phyloP scores from a whole-genome alignment of 2,888 invertebrate species.

The Nephrotoma guestfalica region DNA sequence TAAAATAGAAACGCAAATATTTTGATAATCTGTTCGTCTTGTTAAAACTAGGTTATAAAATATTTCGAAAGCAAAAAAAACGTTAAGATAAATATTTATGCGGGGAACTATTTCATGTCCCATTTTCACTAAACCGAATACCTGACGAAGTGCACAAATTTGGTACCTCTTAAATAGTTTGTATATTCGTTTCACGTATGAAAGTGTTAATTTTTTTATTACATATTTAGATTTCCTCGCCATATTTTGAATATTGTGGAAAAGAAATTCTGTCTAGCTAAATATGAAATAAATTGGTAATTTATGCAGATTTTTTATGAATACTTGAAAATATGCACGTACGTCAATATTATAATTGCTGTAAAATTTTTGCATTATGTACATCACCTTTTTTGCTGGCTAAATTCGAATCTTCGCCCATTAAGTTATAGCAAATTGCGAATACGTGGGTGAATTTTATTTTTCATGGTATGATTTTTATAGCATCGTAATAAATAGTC shows the following conservation, averaged over 20 bases:
- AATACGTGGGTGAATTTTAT: neutral
- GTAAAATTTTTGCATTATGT: neutral
- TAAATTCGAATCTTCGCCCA: neutral
- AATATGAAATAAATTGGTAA: neutral
- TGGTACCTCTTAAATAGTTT: neutral
- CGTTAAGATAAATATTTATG: neutral
- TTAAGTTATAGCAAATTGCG: neutral
- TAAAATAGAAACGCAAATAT: neutral
- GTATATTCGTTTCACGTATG: neutral
- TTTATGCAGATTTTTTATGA: neutral
- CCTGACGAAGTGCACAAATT: neutral
- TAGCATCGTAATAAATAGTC: no score
- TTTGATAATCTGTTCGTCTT: neutral
- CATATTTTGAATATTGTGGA: neutral
- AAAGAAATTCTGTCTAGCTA: neutral
- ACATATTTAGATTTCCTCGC: neutral
- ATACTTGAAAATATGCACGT: neutral
- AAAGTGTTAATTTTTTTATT: neutral
- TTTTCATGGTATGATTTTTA: no score
- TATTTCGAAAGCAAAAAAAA: neutral
- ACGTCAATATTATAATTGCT: neutral
- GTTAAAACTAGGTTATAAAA: neutral
- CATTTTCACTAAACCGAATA: neutral
- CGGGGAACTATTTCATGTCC: neutral
- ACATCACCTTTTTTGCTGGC: neutral